A percentile compares a stretch with the other conserved stretches of the same genome.
Conservation (phyloP, 2,797 vertebrate species). For the Epinephelus awoara region DNA sequence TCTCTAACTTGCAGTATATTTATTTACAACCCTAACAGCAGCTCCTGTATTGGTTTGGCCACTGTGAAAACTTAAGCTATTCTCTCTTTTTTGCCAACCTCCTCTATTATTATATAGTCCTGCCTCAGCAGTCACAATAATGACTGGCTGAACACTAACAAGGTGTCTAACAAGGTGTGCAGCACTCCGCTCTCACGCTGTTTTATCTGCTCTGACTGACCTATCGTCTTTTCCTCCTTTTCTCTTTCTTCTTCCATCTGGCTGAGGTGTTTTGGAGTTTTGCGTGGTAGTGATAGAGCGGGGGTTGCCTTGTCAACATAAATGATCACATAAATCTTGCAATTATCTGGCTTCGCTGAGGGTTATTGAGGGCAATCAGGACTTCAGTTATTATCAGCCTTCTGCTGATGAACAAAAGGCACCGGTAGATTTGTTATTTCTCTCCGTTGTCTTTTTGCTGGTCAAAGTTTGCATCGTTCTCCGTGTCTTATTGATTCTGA, state of each 20-base stretch:
- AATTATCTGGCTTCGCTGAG: conserved; percentile 29
- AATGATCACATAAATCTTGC: conserved; percentile 43
- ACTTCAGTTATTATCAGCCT: not conserved
- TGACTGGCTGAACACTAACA: conserved; percentile 68
- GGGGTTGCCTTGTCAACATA: conserved; percentile 29
- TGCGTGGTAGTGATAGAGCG: not conserved
- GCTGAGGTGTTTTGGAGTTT: conserved; percentile 34
- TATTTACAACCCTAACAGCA: conserved; percentile 27
- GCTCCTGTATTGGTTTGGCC: conserved; percentile 23
- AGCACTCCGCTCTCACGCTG: conserved; percentile 44
- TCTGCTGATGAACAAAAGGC: conserved; percentile 16
- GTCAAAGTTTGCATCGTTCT: not conserved
- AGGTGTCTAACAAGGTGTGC: conserved; percentile 65
- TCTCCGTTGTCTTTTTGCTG: not conserved
- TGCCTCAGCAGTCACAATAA: conserved; percentile 54
- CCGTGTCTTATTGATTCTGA: not conserved
- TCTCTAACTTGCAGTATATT: not conserved
- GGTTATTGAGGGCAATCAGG: conserved; percentile 28
- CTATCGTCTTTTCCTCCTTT: conserved; percentile 24
- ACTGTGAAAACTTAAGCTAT: conserved; percentile 11
- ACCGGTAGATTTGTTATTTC: not conserved
- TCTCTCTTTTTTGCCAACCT: conserved; percentile 21
- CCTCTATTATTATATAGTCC: conserved; percentile 32
- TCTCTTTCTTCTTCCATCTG: conserved; percentile 16
- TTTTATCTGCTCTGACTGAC: conserved; percentile 55